Conservation (phyloP, 35 echinoderm and acorn worm species). For the Acanthaster planci region DNA sequence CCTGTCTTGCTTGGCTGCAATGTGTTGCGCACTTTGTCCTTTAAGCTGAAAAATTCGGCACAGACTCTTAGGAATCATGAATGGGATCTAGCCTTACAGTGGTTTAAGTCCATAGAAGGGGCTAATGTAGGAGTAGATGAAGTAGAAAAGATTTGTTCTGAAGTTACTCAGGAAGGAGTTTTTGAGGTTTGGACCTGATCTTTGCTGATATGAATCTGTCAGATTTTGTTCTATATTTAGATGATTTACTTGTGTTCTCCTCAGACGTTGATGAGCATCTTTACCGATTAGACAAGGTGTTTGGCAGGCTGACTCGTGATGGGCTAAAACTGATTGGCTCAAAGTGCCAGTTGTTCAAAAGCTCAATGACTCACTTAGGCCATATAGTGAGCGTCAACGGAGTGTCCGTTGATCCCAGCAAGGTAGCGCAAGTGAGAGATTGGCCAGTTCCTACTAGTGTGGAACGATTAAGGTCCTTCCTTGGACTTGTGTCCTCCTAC, state of each 20-base stretch:
- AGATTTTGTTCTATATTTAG: constrained; percentile 46
- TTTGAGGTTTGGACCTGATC: not conserved
- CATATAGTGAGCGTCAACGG: constrained; percentile 7
- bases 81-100: not conserved
- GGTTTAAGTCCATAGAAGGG: not conserved
- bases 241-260: constrained; percentile 61
- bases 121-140: not conserved
- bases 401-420: constrained; percentile 8
- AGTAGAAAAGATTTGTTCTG: constrained; percentile 6
- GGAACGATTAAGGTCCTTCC: constrained; percentile 30
- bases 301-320: constrained; percentile 5
- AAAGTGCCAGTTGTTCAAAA: constrained; percentile 12
- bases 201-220: constrained; percentile 37
- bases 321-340: constrained; percentile 30
- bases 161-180: not conserved
- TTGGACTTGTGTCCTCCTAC: constrained; percentile 1
- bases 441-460: constrained; percentile 28
- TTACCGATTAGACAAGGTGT: constrained; percentile 26
- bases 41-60: not conserved
- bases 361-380: constrained; percentile 5
- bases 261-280: constrained; percentile 54
- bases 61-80: not conserved
- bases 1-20: not conserved
- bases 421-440: constrained; percentile 29
- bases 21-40: not conserved